Percentiles rank a stretch among this genome's conserved stretches.
phyloP scores from a whole-genome alignment of 2,888 invertebrate genomes.

The Sesamia inferens region DNA sequence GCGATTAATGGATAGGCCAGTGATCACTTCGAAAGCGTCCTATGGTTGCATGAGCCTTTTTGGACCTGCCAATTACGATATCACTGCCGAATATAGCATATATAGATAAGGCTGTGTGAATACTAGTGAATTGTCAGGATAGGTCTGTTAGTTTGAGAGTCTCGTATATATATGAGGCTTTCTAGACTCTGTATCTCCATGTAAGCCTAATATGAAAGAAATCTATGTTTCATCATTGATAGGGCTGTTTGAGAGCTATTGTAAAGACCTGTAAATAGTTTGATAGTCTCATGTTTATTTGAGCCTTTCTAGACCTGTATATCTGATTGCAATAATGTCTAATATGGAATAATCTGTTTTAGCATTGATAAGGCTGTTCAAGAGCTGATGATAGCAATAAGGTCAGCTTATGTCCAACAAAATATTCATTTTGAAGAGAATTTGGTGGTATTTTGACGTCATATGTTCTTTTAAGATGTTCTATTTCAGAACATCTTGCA shows the following conservation, averaged over 20 bases:
- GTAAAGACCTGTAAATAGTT: not conserved
- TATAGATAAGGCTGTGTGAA: slow-evolving; percentile 6
- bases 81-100: not conserved
- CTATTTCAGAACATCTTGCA: not conserved
- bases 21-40: slow-evolving; percentile 18
- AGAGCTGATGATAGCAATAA: slow-evolving; percentile 10
- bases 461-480: not conserved
- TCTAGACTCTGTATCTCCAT: not conserved
- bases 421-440: not conserved
- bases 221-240: slow-evolving; percentile 9
- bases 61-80: slow-evolving; percentile 2
- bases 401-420: slow-evolving; percentile 13
- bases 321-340: not conserved
- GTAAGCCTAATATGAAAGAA: not conserved
- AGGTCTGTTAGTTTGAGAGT: not conserved
- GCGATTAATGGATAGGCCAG: slow-evolving; percentile 34
- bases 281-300: not conserved
- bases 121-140: not conserved
- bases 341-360: not conserved
- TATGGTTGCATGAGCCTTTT: slow-evolving; percentile 4
- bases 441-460: not conserved
- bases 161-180: not conserved
- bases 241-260: slow-evolving; percentile 12
- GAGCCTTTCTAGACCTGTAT: not conserved
- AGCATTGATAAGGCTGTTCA: slow-evolving; percentile 2